phyloP scores from a whole-genome alignment of 1,140 invertebrate genomes.

The Lutraria rhynchaena region DNA sequence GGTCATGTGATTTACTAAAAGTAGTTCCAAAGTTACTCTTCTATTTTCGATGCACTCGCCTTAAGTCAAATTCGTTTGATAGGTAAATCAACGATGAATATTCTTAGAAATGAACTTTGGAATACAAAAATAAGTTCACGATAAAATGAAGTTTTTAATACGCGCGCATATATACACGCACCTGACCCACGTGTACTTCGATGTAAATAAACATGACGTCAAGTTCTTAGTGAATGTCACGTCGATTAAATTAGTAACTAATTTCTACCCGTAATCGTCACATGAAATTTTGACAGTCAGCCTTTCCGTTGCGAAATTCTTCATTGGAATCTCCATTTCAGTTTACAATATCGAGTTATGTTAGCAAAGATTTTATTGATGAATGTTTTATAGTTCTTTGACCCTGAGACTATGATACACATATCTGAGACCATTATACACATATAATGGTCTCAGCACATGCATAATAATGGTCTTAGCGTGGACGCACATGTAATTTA shows the following conservation, averaged over 20 bases:
- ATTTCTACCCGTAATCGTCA: no score
- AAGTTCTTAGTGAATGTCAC: constrained; percentile 5
- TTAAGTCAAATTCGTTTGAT: not conserved
- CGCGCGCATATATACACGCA: constrained; percentile 13
- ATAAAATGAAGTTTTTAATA: not conserved
- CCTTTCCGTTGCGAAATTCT: no score
- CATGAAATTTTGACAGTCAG: no score
- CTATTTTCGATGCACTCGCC: not conserved
- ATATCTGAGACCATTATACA: no score
- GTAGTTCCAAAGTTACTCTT: not conserved
- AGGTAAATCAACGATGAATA: not conserved
- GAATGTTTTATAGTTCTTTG: no score
- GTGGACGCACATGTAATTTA: no score
- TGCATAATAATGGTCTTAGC: no score
- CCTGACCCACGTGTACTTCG: constrained; percentile 28
- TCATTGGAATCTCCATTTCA: no score
- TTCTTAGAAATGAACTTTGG: not conserved
- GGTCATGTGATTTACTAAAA: constrained; percentile 31
- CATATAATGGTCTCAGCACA: no score
- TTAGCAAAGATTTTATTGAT: no score
- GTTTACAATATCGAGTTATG: no score
- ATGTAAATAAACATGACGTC: constrained; percentile 56
- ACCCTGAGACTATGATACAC: no score
- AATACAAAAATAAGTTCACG: not conserved
- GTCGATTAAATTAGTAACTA: not conserved